These are phyloP conservation scores for Oryzias curvinotus DNA, from an alignment of 2,113 vertebrate species.

Conservation along the genomic window DNA sequence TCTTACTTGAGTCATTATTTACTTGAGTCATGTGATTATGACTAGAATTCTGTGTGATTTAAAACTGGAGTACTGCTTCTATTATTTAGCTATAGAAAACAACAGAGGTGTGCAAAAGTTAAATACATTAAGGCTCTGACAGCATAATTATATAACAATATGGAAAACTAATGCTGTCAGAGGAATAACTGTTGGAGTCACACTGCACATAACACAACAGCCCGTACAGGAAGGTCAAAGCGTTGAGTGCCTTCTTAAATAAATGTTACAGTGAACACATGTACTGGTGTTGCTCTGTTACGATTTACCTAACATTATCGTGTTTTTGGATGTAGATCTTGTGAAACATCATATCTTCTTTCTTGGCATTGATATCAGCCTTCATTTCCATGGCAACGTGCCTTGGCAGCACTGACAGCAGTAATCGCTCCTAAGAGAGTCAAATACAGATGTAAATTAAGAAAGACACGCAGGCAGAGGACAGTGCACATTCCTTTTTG, in stretches of 20 bases:
- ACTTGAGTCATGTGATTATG: no score
- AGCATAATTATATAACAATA: conserved; percentile 55
- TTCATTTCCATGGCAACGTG: conserved; percentile 99
- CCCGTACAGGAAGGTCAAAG: conserved; percentile 27
- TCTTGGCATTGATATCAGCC: conserved; percentile 97
- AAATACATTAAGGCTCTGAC: conserved; percentile 15
- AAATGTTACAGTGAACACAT: neutral
- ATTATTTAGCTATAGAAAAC: no score
- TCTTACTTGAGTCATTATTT: no score
- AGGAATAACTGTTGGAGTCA: conserved; percentile 47
- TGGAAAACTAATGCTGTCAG: conserved; percentile 58
- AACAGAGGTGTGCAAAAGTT: no score
- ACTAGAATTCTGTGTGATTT: no score
- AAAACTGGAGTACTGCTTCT: no score
- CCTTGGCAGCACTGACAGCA: conserved; percentile 93
- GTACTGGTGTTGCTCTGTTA: neutral
- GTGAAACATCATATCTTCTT: conserved; percentile 99
- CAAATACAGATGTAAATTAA: conserved; percentile 26
- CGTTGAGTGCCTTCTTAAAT: neutral
- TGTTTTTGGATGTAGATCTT: conserved; percentile 99
- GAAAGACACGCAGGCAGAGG: conserved; percentile 5
- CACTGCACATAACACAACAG: conserved; percentile 45
- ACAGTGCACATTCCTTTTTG: conserved; percentile 52
- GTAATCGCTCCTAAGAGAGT: conserved; percentile 87
- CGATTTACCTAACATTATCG: conserved; percentile 92